Conservation (phyloP, 2,797 vertebrate species). For the Tokudaia muenninki region DNA sequence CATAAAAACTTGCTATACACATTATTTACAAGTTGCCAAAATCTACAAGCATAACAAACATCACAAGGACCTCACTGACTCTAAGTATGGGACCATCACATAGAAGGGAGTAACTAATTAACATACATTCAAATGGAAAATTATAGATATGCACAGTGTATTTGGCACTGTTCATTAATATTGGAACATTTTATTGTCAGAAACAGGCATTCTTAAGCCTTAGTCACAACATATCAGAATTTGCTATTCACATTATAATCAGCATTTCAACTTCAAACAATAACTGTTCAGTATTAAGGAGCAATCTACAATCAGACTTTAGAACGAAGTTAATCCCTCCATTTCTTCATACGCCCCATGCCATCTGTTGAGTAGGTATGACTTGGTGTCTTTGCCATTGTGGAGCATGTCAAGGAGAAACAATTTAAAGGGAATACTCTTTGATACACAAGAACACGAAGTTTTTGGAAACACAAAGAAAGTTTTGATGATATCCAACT, state of each 20-base stretch:
- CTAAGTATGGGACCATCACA: slow-evolving; percentile 79
- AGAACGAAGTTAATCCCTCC: slow-evolving; percentile 46
- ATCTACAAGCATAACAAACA: slow-evolving; percentile 83
- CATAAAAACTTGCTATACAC: slow-evolving; percentile 90
- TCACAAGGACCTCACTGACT: slow-evolving; percentile 79
- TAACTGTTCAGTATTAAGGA: slow-evolving; percentile 48
- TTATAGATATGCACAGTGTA: slow-evolving; percentile 82
- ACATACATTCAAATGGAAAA: slow-evolving; percentile 85
- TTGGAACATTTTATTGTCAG: slow-evolving; percentile 67
- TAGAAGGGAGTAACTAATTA: slow-evolving; percentile 49
- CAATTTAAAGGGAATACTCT: slow-evolving; percentile 25
- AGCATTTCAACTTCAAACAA: slow-evolving; percentile 61
- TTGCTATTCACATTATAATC: slow-evolving; percentile 65
- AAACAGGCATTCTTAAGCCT: slow-evolving; percentile 65
- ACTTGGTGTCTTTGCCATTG: slow-evolving; percentile 21
- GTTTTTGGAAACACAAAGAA: slow-evolving; percentile 19
- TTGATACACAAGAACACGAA: not conserved
- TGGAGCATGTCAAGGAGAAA: slow-evolving; percentile 49
- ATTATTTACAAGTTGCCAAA: slow-evolving; percentile 89
- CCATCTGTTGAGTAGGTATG: not conserved
- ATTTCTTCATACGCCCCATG: slow-evolving; percentile 37
- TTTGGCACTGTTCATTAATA: slow-evolving; percentile 87
- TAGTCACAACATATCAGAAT: slow-evolving; percentile 74
- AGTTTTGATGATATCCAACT: not conserved
- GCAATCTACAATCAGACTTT: slow-evolving; percentile 50